Percentiles rank a stretch among this genome's conserved stretches.
These are phyloP conservation scores for Philhelius pedissequus DNA, from an alignment of 2,888 invertebrate genomes.

Conservation along the genomic window DNA sequence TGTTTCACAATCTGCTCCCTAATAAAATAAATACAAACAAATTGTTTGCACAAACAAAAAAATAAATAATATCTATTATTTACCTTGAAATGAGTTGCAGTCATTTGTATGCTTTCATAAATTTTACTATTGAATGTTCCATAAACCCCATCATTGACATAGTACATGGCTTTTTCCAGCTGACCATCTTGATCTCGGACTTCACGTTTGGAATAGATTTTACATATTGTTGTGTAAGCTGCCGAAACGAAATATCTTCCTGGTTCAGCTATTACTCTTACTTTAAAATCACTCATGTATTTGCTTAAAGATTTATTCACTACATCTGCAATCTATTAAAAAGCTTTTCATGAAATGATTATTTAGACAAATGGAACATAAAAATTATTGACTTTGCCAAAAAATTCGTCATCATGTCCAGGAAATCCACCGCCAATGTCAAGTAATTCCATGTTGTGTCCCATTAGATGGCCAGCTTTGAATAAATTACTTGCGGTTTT, in stretches of 20 bases:
- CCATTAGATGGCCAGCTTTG: constrained; percentile 85
- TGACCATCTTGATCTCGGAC: constrained; percentile 72
- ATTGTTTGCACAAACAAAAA: too few species aligned
- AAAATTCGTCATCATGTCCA: constrained; percentile 81
- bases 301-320: constrained; percentile 89
- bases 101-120: constrained; percentile 93
- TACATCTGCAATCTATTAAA: constrained; percentile 86
- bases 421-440: constrained; percentile 97
- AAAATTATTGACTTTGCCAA: constrained; percentile 71
- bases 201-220: constrained; percentile 89
- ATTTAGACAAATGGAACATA: too few species aligned
- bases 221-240: constrained; percentile 94
- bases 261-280: constrained; percentile 96
- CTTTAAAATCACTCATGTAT: constrained; percentile 86
- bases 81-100: constrained; percentile 81
- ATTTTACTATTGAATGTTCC: constrained; percentile 98
- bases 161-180: constrained; percentile 88
- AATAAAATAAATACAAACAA: not conserved
- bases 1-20: constrained; percentile 79
- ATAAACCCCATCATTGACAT: constrained; percentile 99
- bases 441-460: constrained; percentile 88
- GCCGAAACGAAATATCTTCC: constrained; percentile 97
- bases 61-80: too few species aligned
- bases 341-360: constrained; percentile 11
- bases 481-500: constrained; percentile 86